Evolutionary conservation across 1,140 invertebrate genomes (phyloP), one percentile per base, ranked within the genome.

Genomic region (Lasaia peninsularis): DNA sequence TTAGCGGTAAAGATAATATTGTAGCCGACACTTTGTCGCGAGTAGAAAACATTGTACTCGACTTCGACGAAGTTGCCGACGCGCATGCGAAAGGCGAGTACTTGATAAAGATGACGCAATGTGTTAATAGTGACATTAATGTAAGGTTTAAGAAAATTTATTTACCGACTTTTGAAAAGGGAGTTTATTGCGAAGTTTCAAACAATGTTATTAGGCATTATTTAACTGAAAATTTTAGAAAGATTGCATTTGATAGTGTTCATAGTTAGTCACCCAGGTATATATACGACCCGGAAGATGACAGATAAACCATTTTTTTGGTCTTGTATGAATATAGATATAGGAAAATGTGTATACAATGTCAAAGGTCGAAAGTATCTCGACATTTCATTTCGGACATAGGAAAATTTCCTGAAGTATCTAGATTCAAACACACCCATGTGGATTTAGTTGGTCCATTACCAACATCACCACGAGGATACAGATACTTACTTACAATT

Each of bases 381-480:
- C 58, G 58, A 12, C 65, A 67, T 37, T 48, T 52, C n/a, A n/a
- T n/a, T n/a, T 56, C 55, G 10, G 55, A 35, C n/a, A 20, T 56
- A 4, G 58, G 53, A 10, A 14, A 54, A n/a, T 72, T 79, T 57
- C 18, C 56, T 31, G 80, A 0, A n/a, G n/a, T n/a, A n/a, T n/a
- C n/a, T n/a, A n/a, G n/a, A n/a, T 90, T 91, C 53, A 35, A 66
- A 1, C 80, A 90, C 55, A 63, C 91, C 0, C 85, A 92, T 64
- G 60, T 91, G 0, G 91, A 92, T 67, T n/a, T n/a, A n/a, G n/a
- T n/a, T n/a, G n/a, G n/a, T n/a, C n/a, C n/a, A n/a, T n/a, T n/a
- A 0, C 82, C 89, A 16, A 48, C 56, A 8, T 70, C 55, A 33
- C 31, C 55, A 16, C 24, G 80, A 6, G 82, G 73, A 5, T 69